Conservation (phyloP, 2,113 vertebrate genomes). For the Stigmatopora nigra region DNA sequence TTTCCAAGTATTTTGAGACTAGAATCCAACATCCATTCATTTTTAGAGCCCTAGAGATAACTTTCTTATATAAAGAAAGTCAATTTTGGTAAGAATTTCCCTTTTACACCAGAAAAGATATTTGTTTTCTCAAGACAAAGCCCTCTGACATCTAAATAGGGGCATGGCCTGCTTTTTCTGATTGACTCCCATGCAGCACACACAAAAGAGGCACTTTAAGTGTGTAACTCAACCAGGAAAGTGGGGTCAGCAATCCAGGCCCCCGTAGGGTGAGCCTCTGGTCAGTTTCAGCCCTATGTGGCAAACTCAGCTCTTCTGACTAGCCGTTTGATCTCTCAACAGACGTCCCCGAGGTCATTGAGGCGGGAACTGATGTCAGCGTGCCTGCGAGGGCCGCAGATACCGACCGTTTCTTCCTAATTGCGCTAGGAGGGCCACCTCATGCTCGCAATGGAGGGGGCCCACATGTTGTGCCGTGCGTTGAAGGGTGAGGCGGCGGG, state of each 20-base stretch:
- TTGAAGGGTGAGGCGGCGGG: constrained; percentile 41
- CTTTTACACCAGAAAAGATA: no score
- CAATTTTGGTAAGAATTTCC: no score
- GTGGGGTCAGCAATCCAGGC: constrained; percentile 38
- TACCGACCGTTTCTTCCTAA: constrained; percentile 54
- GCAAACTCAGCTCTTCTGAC: constrained; percentile 46
- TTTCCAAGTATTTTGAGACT: no score
- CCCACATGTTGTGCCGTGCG: constrained; percentile 36
- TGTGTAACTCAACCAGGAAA: constrained; percentile 45
- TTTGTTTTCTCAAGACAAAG: neutral
- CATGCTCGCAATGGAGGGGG: constrained; percentile 16
- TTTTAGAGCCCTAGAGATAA: no score
- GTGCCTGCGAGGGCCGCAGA: constrained; percentile 42
- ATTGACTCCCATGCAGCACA: constrained; percentile 14
- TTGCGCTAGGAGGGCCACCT: constrained; percentile 55
- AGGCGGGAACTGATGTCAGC: constrained; percentile 59
- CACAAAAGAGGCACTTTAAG: constrained; percentile 13
- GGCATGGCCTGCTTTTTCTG: constrained; percentile 1
- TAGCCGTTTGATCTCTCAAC: constrained; percentile 56
- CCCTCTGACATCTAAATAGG: neutral
- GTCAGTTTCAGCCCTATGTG: constrained; percentile 51
- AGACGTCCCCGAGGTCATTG: constrained; percentile 49
- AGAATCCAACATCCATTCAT: no score
- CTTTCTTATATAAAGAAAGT: no score
- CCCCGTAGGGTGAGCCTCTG: constrained; percentile 39